Base-by-base conservation (phyloP, 2,888 invertebrate genomes). In the Thalpophila matura region DNA sequence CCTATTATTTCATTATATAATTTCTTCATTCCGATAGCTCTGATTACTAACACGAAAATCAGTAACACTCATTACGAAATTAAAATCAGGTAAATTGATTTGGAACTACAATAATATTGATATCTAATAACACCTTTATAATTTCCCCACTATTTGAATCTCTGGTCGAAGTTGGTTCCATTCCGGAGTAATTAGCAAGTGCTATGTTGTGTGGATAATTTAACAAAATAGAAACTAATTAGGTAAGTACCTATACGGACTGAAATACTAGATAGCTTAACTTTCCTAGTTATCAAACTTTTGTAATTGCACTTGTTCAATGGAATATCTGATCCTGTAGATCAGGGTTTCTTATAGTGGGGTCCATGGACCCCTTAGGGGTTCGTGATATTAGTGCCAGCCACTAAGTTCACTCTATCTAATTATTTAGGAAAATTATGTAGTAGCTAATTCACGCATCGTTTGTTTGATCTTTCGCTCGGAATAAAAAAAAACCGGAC, bases 251-350 rank as follows among this genome's bases (percentile, higher is more conserved):
- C 60, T 61, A 58, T 27, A 68, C 62, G 42, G 62, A 53, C 66
- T 65, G 59, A 59, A 75, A 63, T 65, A 73, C 64, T 66, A 66
- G 71, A 73, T 75, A 72, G 71, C 65, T 54, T 18, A 84, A 84
- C 78, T 80, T 82, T 63, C 64, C 74, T 77, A 77, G 76, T 74
- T 61, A 75, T 81, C 79, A 75, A 80, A 81, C 67, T 83, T 83
- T 76, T 74, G 74, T 79, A 82, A 81, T 82, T 81, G 74, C 79
- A 67, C 65, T 79, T 84, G 79, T 79, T 79, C 74, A 79, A 77
- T 78, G 69, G 55, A 69, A 33, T 54, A 59, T 42, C 49, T 29
- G 33, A 40, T 33, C n/a, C 18, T 37, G 27, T 40, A 40, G 47
- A 43, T 31, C n/a, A n/a, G n/a, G n/a, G n/a, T n/a, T n/a, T n/a